Base-by-base conservation (phyloP, 2,888 invertebrate genomes). In the Heliconius aoede region DNA sequence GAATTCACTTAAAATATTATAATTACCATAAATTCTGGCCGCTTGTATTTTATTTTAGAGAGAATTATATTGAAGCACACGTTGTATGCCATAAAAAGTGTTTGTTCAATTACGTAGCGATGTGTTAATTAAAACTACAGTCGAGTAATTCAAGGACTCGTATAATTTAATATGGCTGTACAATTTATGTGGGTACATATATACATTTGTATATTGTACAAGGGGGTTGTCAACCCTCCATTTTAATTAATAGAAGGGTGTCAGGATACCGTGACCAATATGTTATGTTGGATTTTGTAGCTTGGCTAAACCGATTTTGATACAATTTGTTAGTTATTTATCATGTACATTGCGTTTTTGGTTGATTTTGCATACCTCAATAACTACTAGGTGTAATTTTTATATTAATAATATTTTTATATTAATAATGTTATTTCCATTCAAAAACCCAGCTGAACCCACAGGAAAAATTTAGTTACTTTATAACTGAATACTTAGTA, bases 101-200 rank as follows among this genome's bases (percentile, higher is more conserved):
- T 55, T 32, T 28, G 40, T 30, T 30, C 15, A 55, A 55, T 69
- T 69, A 69, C 69, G 69, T 55, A 30, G n/a, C 24, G 8, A 69
- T 69, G 69, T 69, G 69, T 69, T 69, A 69, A 69, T 69, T 69
- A 55, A 69, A 69, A 69, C 36, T 40, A 65, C 69, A 55, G 30
- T 30, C 28, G 55, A 30, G 69, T 55, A 30, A 55, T 32, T 69
- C 55, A 69, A 69, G 69, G 69, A 69, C 69, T 15, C 30, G 46
- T 30, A 30, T 55, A 55, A 30, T 46, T 68, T 46, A 46, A 28
- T 55, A 69, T n/a, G 30, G 7, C n/a, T 69, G 24, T 69, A 26
- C 32, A 32, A 69, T 21, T 1, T 51, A 65, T 32, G 1, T 65
- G 24, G 13, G 3, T 32, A 36, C 4, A n/a, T 9, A n/a, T 24